Evolutionary conservation across 2,797 vertebrate species (phyloP).

Genomic region (Setipinna tenuifilis): DNA sequence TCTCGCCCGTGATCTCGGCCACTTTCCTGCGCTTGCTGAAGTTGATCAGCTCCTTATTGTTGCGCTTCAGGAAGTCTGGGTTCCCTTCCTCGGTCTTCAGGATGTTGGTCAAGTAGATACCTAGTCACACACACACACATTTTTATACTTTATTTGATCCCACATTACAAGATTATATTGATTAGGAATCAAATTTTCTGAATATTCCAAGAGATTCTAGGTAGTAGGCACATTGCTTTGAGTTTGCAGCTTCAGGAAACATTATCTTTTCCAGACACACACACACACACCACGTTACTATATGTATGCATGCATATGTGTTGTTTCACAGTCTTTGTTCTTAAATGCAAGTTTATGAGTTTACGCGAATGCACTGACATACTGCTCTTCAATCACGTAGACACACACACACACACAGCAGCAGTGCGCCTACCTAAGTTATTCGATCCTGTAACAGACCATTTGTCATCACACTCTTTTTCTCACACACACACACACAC

Average conservation of each 20-base stretch:
- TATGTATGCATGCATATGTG: too few species aligned
- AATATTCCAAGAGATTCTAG: too few species aligned
- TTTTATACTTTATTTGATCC: too few species aligned
- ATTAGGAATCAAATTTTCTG: too few species aligned
- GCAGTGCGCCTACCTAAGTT: too few species aligned
- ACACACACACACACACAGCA: background rate
- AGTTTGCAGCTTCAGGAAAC: too few species aligned
- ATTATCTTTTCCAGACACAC: too few species aligned
- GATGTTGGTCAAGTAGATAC: conserved; percentile 99
- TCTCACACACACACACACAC: background rate
- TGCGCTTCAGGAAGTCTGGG: conserved; percentile 93
- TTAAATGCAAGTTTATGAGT: too few species aligned
- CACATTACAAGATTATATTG: too few species aligned
- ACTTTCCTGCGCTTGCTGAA: conserved; percentile 98
- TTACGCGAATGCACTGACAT: background rate
- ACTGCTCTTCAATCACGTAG: background rate
- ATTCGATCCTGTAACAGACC: background rate
- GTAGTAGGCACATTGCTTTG: too few species aligned
- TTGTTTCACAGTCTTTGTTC: too few species aligned
- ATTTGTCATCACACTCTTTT: background rate
- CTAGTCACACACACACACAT: conserved; percentile 62
- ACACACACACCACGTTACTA: background rate
- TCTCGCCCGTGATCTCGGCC: conserved; percentile 98
- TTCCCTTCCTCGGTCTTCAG: conserved; percentile 98
- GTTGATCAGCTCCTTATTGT: conserved; percentile 96